phyloP scores from a whole-genome alignment of 2,113 vertebrate species.

The Sinosuthora webbiana region DNA sequence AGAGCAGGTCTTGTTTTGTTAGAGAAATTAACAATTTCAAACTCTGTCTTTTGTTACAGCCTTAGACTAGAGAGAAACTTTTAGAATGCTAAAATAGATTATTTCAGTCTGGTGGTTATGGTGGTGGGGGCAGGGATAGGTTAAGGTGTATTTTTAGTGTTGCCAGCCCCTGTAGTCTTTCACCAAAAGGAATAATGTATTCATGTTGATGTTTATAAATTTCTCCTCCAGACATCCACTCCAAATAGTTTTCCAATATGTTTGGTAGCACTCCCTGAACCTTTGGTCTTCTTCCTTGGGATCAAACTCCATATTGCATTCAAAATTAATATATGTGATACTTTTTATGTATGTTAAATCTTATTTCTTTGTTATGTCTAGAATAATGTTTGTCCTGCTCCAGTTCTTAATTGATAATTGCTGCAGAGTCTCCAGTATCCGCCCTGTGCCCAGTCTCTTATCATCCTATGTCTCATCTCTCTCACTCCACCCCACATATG shows the following conservation, averaged over 20 bases:
- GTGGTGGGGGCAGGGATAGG: accelerated
- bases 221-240: background rate
- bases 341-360: background rate
- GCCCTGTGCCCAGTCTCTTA: background rate
- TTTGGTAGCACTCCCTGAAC: background rate
- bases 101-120: background rate
- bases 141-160: background rate
- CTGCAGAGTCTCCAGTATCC: background rate
- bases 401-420: background rate
- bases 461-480: background rate
- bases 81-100: background rate
- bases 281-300: background rate
- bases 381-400: background rate
- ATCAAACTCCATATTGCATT: background rate
- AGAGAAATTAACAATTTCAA: background rate
- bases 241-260: background rate
- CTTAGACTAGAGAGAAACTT: background rate
- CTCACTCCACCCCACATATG: background rate
- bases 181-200: background rate
- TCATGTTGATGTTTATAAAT: background rate
- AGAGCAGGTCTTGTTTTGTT: background rate
- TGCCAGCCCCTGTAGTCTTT: background rate
- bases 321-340: background rate
- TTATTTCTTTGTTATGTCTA: background rate
- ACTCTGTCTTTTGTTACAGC: background rate